These are phyloP conservation scores for Peromyscus melanophrys DNA, from an alignment of 2,797 vertebrate genomes.

Conservation along the genomic window DNA sequence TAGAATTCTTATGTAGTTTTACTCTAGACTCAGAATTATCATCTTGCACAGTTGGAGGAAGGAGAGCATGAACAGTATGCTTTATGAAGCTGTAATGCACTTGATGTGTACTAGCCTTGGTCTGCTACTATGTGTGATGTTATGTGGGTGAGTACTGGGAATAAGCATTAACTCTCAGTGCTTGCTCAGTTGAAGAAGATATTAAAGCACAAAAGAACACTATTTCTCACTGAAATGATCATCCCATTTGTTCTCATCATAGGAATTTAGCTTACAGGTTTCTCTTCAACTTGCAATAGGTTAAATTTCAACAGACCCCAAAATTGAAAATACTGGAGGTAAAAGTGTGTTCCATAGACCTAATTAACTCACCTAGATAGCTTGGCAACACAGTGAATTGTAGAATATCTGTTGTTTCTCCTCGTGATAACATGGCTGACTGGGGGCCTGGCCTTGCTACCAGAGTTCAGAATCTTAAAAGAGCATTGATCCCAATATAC, in stretches of 20 bases:
- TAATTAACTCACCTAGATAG: background rate
- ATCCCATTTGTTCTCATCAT: background rate
- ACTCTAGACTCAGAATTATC: background rate
- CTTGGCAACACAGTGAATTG: background rate
- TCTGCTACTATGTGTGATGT: background rate
- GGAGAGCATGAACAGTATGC: background rate
- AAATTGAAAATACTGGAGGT: background rate
- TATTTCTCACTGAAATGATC: background rate
- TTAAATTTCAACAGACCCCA: background rate
- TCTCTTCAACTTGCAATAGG: background rate
- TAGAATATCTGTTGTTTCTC: background rate
- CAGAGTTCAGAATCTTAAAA: background rate
- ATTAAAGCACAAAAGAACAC: background rate
- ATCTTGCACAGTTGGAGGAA: background rate
- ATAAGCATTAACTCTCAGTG: background rate
- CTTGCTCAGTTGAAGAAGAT: background rate
- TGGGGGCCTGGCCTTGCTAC: too few relatives aligned
- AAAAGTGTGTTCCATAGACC: background rate
- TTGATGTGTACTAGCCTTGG: background rate
- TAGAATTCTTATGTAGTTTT: background rate
- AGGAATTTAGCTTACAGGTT: background rate
- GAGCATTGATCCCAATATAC: background rate
- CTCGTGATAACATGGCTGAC: too few relatives aligned
- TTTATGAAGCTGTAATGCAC: background rate
- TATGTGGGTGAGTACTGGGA: background rate